phyloP scores from a whole-genome alignment of 2,888 invertebrate species.

The Perdita meconis region DNA sequence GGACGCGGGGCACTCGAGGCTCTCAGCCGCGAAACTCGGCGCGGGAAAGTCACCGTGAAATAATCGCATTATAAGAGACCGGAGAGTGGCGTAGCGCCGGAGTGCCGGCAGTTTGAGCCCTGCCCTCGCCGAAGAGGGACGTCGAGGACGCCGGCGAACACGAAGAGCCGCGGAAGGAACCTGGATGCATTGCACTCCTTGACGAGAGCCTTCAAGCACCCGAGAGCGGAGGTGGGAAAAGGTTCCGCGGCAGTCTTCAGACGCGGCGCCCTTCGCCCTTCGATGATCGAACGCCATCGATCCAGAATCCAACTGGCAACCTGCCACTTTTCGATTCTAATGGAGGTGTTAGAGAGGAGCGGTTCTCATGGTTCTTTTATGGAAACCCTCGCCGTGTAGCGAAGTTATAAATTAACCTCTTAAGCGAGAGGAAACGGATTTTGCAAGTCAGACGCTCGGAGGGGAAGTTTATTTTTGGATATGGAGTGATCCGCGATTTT shows the following conservation, averaged over 20 bases:
- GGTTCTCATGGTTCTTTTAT: too few relatives aligned
- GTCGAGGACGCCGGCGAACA: constrained; percentile 17
- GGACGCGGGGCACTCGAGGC: constrained; percentile 54
- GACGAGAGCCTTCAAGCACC: constrained; percentile 21
- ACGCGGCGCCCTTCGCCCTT: neutral
- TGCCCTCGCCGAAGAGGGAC: neutral
- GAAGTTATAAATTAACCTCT: too few relatives aligned
- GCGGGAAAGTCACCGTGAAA: constrained; percentile 70
- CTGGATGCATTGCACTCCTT: constrained; percentile 34
- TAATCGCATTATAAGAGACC: constrained; percentile 69
- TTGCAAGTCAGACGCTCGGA: too few relatives aligned
- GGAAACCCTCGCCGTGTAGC: too few relatives aligned
- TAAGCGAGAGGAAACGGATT: too few relatives aligned
- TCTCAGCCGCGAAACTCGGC: constrained; percentile 48
- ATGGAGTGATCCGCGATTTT: too few relatives aligned
- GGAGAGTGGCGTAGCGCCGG: constrained; percentile 6
- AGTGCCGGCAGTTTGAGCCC: constrained; percentile 23
- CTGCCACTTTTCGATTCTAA: too few relatives aligned
- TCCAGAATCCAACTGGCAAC: neutral
- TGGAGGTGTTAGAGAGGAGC: too few relatives aligned
- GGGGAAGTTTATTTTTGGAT: too few relatives aligned
- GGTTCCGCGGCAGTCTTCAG: constrained; percentile 8
- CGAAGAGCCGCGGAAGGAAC: constrained; percentile 21
- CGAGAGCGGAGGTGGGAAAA: constrained; percentile 17
- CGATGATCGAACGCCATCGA: constrained; percentile 2